phyloP scores from a whole-genome alignment of 2,113 vertebrate genomes.

The Clupea harengus region DNA sequence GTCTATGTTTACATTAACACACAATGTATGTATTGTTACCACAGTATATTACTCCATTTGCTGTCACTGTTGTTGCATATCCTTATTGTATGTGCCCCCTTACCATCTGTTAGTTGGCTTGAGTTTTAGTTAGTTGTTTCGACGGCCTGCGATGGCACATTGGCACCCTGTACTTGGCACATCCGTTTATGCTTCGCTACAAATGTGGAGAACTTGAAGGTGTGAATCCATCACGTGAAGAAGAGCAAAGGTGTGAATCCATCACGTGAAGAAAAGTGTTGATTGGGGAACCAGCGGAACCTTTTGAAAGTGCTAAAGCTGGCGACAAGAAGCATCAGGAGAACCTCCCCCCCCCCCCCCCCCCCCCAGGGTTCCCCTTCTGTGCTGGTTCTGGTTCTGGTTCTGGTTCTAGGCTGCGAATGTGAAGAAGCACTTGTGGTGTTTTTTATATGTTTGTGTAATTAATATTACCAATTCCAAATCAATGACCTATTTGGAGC shows the following conservation, averaged over 20 bases:
- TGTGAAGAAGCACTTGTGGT: neutral
- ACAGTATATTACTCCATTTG: slow-evolving; percentile 52
- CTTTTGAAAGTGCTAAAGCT: neutral
- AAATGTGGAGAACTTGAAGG: neutral
- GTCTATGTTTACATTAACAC: slow-evolving; percentile 69
- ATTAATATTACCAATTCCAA: neutral
- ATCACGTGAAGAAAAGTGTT: neutral
- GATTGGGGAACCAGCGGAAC: slow-evolving; percentile 18
- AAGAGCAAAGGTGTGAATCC: neutral
- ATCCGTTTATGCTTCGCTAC: neutral
- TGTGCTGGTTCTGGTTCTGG: neutral
- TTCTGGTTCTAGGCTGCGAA: neutral
- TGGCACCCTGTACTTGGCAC: neutral
- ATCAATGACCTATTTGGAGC: neutral
- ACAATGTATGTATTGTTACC: slow-evolving; percentile 50
- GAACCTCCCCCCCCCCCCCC: no score
- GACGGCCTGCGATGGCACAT: neutral
- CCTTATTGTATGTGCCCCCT: slow-evolving; percentile 41
- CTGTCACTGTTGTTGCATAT: slow-evolving; percentile 49
- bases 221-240: neutral
- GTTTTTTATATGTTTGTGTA: neutral
- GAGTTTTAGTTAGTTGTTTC: neutral
- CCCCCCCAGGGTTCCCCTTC: neutral
- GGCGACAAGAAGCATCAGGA: neutral
- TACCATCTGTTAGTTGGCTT: slow-evolving; percentile 12